These are phyloP conservation scores for Xenops minutus DNA, from an alignment of 2,797 vertebrate species.

Conservation along the genomic window DNA sequence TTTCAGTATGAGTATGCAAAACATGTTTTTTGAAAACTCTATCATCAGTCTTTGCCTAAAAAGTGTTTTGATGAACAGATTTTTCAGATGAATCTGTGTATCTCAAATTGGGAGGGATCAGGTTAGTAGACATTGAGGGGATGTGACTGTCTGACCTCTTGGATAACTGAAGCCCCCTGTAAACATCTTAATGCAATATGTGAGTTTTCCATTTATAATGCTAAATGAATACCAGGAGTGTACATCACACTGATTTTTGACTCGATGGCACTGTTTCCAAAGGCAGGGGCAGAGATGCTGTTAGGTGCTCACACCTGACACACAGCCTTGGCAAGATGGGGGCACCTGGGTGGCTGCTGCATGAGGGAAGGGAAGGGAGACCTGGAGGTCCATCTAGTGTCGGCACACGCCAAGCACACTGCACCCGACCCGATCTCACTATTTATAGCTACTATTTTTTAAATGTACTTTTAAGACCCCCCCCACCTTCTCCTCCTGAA, in stretches of 20 bases:
- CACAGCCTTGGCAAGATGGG: fast-evolving
- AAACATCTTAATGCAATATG: background rate
- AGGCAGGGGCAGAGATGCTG: background rate
- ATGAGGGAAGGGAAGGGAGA: fast-evolving
- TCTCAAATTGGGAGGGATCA: background rate
- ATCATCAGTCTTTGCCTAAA: background rate
- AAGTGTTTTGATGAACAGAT: background rate
- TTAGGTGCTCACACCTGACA: background rate
- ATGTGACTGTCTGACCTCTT: background rate
- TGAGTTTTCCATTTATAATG: background rate
- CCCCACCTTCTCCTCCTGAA: fast-evolving
- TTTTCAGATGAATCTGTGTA: background rate
- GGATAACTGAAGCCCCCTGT: background rate
- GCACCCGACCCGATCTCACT: background rate
- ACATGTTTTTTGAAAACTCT: background rate
- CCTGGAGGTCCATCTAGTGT: background rate
- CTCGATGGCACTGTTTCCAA: background rate
- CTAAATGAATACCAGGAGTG: background rate
- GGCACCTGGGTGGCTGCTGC: background rate
- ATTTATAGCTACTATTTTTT: fast-evolving
- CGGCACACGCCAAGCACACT: fast-evolving
- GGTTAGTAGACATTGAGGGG: background rate
- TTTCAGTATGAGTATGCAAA: background rate
- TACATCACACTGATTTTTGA: background rate
- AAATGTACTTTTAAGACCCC: background rate